Evolutionary conservation across 1,140 invertebrate species (phyloP).

Genomic region (Nymphalis io): DNA sequence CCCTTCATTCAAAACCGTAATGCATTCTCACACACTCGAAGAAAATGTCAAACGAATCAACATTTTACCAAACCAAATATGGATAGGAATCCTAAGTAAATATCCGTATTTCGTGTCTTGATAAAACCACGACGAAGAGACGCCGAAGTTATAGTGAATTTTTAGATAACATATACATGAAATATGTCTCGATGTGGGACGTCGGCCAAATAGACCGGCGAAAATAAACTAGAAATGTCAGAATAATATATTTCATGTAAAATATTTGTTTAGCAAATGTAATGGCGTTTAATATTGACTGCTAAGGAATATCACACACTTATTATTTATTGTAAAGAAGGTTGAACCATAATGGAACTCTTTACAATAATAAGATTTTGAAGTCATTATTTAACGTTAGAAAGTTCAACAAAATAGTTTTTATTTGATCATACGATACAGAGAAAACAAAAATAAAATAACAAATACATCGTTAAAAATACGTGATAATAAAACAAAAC

Average conservation of each 20-base stretch:
- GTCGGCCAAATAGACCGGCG: conserved; percentile 20
- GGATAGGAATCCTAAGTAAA: conserved; percentile 9
- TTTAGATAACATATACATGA: conserved; percentile 29
- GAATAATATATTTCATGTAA: conserved; percentile 3
- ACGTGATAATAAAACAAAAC: no score
- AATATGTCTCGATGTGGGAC: conserved; percentile 22
- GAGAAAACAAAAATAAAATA: no score
- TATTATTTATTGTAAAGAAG: not conserved
- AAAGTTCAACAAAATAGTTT: no score
- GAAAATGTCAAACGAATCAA: conserved; percentile 5
- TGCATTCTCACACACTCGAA: not conserved
- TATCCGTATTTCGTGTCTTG: conserved; percentile 7
- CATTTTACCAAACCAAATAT: not conserved
- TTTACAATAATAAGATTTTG: no score
- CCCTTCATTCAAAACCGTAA: not conserved
- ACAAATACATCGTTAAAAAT: no score
- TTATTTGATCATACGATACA: no score
- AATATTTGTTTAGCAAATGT: conserved; percentile 21
- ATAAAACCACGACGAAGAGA: conserved; percentile 23
- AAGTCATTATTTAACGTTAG: no score
- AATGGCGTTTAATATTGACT: conserved; percentile 23
- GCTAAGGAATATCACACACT: not conserved
- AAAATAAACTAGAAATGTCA: conserved; percentile 27
- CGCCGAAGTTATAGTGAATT: conserved; percentile 26
- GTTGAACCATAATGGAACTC: no score